phyloP scores from a whole-genome alignment of 2,888 invertebrate genomes.

The Clanis bilineata region DNA sequence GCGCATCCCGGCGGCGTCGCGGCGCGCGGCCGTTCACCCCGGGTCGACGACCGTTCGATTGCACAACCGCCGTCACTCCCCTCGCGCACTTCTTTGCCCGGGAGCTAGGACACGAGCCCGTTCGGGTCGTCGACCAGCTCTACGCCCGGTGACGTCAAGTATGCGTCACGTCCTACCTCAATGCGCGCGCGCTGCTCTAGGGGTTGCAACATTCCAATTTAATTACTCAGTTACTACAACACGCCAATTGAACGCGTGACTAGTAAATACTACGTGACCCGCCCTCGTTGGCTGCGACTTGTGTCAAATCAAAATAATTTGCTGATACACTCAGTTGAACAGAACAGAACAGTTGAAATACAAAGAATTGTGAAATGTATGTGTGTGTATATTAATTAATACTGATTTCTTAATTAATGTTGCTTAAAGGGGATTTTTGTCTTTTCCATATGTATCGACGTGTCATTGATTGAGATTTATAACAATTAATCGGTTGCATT shows the following conservation, averaged over 20 bases:
- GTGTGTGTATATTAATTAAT: too few relatives aligned
- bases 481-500: background rate
- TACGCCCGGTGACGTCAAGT: slow-evolving; percentile 70
- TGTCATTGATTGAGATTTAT: background rate
- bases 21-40: slow-evolving; percentile 77
- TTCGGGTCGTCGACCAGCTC: slow-evolving; percentile 68
- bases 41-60: slow-evolving; percentile 79
- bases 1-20: slow-evolving; percentile 81
- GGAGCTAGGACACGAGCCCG: slow-evolving; percentile 65
- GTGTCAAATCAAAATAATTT: background rate
- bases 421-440: too few relatives aligned
- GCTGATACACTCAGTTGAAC: background rate
- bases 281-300: background rate
- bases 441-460: too few relatives aligned
- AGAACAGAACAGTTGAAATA: background rate
- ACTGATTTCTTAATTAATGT: too few relatives aligned
- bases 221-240: slow-evolving; percentile 23
- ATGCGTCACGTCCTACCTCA: slow-evolving; percentile 83
- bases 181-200: slow-evolving; percentile 79
- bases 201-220: slow-evolving; percentile 73
- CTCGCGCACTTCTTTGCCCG: slow-evolving; percentile 53
- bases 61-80: slow-evolving; percentile 69
- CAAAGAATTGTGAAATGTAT: background rate
- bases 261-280: background rate
- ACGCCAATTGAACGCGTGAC: slow-evolving; percentile 9